These are phyloP conservation scores for Aleiodes alternator DNA, from an alignment of 2,888 invertebrate genomes.

Conservation along the genomic window DNA sequence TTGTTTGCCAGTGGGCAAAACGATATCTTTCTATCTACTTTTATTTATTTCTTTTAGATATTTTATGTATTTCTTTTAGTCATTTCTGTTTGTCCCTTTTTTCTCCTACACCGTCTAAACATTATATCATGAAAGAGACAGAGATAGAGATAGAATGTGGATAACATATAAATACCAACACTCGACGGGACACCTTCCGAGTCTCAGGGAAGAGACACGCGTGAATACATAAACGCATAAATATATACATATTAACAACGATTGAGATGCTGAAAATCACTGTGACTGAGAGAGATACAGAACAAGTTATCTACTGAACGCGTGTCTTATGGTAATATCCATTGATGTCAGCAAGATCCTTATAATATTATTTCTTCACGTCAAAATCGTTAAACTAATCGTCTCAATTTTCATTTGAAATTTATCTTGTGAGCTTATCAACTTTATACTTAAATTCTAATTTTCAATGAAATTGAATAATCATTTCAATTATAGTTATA, in stretches of 20 bases:
- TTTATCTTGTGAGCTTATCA: constrained; percentile 1
- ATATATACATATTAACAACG: constrained; percentile 56
- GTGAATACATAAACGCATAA: constrained; percentile 70
- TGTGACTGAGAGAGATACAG: constrained; percentile 27
- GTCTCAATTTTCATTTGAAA: constrained; percentile 47
- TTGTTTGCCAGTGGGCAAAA: constrained; percentile 65
- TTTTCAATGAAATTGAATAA: not conserved
- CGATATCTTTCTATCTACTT: constrained; percentile 38
- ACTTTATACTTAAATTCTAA: constrained; percentile 34
- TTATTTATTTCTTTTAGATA: not conserved
- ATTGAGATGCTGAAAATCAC: constrained; percentile 31
- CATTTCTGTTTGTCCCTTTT: constrained; percentile 1
- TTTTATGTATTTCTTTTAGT: constrained; percentile 10
- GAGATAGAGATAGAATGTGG: constrained; percentile 48
- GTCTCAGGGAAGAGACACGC: constrained; percentile 58
- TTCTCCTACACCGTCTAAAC: not conserved
- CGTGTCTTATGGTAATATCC: constrained; percentile 71
- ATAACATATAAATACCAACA: constrained; percentile 67
- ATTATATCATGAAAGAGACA: not conserved
- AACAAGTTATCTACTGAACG: constrained; percentile 53
- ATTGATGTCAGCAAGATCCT: constrained; percentile 66
- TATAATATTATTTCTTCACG: constrained; percentile 69
- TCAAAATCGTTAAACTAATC: constrained; percentile 63
- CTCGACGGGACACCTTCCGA: constrained; percentile 58
- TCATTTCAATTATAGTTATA: no score